Conservation (phyloP, 2,797 vertebrate species). For the Tenualosa ilisha region DNA sequence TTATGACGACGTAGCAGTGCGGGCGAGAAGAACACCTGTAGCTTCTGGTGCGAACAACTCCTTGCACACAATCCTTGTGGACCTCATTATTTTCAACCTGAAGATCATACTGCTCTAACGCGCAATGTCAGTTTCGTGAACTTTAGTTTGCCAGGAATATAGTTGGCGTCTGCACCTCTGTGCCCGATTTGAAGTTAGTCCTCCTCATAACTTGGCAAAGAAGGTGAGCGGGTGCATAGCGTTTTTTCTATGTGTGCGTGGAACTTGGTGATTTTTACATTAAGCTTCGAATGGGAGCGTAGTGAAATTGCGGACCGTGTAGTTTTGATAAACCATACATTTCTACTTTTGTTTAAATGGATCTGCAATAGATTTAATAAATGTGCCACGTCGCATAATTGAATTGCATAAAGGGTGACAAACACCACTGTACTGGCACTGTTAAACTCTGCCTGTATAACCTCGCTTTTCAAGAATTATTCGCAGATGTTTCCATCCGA, state of each 20-base stretch:
- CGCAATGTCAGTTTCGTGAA: conserved; percentile 79
- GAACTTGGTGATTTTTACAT: background rate
- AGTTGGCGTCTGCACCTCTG: conserved; percentile 65
- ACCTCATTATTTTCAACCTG: conserved; percentile 80
- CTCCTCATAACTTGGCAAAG: conserved; percentile 78
- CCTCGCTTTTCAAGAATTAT: background rate
- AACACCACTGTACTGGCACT: background rate
- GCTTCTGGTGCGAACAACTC: conserved; percentile 69
- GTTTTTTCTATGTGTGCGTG: background rate
- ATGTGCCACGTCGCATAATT: background rate
- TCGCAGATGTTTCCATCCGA: background rate
- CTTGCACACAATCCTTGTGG: conserved; percentile 72
- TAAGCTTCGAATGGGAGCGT: background rate
- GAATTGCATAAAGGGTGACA: background rate
- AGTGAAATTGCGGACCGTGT: background rate
- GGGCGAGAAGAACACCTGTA: conserved; percentile 82
- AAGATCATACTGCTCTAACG: conserved; percentile 65
- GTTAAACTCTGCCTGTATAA: background rate
- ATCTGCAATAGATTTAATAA: background rate
- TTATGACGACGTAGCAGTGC: conserved; percentile 40
- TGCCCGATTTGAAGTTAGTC: conserved; percentile 72
- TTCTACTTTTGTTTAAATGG: background rate
- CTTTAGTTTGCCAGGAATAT: conserved; percentile 77
- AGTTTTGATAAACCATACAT: background rate
- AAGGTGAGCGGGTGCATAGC: conserved; percentile 79